Percentiles rank a stretch among this genome's conserved stretches.
Conservation (phyloP, 2,797 vertebrate genomes). For the Acridotheres tristis region DNA sequence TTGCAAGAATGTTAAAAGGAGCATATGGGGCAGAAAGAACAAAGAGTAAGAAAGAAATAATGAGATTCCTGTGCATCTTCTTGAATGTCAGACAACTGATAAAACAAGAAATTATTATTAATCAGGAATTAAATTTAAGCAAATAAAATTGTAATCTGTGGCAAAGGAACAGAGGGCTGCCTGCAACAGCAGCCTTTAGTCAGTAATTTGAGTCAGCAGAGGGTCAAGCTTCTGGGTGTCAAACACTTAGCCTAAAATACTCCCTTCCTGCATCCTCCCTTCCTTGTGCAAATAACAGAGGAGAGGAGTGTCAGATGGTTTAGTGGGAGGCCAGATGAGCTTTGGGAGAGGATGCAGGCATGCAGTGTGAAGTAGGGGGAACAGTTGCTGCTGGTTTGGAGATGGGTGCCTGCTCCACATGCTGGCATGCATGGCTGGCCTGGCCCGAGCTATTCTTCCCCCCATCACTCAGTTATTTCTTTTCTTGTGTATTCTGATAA, state of each 20-base stretch:
- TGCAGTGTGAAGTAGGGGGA: background rate
- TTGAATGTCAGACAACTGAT: background rate
- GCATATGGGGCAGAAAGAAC: background rate
- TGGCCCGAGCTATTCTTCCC: background rate
- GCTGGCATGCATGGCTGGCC: rapidly evolving
- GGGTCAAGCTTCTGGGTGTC: constrained; percentile 11
- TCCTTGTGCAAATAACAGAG: background rate
- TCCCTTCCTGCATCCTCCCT: constrained; percentile 52
- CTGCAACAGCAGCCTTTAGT: constrained; percentile 17
- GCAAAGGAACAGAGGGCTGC: background rate
- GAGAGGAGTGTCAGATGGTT: background rate
- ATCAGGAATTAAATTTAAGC: background rate
- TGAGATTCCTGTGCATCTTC: background rate
- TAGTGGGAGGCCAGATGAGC: background rate
- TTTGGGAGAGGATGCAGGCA: background rate
- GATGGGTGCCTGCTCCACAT: background rate
- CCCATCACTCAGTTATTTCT: background rate
- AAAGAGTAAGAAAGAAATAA: background rate
- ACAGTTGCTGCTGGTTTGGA: background rate
- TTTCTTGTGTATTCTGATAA: background rate
- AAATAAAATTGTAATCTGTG: background rate
- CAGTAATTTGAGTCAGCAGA: background rate
- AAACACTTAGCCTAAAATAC: background rate
- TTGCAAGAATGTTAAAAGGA: background rate
- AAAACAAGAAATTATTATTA: background rate